Conservation (phyloP, 2,113 vertebrate genomes). For the Neopipo cinnamomea region DNA sequence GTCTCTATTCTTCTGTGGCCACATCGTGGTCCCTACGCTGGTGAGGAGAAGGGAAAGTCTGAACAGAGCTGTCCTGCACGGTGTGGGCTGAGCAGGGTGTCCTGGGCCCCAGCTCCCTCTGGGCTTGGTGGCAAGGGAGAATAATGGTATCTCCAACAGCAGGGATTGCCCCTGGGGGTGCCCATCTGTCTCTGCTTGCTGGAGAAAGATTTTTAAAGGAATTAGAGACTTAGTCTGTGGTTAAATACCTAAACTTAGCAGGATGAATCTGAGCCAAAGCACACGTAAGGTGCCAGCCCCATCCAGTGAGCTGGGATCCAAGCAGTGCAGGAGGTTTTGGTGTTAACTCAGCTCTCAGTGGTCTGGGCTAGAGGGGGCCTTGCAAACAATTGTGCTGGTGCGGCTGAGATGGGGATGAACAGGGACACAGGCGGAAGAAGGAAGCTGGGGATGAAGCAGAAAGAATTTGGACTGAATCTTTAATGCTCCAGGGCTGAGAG, state of each 20-base stretch:
- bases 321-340: neutral
- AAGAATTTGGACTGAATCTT: neutral
- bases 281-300: rapidly evolving
- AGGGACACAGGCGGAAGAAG: neutral
- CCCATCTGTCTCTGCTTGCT: neutral
- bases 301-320: neutral
- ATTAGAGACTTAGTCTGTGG: neutral
- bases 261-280: neutral
- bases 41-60: rapidly evolving
- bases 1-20: neutral
- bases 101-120: neutral
- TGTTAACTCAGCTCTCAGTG: neutral
- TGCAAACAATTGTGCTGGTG: neutral
- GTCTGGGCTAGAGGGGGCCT: neutral
- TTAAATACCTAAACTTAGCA: neutral
- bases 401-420: neutral
- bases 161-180: neutral
- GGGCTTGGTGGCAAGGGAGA: neutral
- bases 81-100: neutral
- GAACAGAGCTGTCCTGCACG: rapidly evolving
- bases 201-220: neutral
- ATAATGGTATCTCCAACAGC: neutral
- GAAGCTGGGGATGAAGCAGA: neutral
- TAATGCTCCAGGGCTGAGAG: neutral
- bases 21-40: rapidly evolving